phyloP scores from a whole-genome alignment of 2,113 vertebrate species.

The Picathartes gymnocephalus region DNA sequence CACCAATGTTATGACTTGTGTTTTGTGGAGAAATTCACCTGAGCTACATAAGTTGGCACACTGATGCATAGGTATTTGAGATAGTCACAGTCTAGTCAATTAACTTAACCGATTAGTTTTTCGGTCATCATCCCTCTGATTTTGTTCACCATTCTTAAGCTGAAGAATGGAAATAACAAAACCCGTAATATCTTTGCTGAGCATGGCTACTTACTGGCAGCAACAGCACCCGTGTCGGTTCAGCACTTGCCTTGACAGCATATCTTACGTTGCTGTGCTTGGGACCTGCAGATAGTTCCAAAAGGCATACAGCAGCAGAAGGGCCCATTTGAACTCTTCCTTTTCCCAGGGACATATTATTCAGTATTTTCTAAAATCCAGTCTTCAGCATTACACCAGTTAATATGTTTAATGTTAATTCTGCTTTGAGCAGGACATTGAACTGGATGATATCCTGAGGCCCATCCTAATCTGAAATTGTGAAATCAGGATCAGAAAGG shows the following conservation, averaged over 20 bases:
- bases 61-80: not conserved
- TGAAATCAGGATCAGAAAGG: not conserved
- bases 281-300: not conserved
- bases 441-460: not conserved
- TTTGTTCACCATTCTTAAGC: not conserved
- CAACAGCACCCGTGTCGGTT: rapidly evolving
- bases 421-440: not conserved
- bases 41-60: not conserved
- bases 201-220: not conserved
- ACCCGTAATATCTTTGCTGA: not conserved
- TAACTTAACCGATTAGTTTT: not conserved
- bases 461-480: not conserved
- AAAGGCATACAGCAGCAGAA: not conserved
- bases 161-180: not conserved
- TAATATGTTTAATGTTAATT: not conserved
- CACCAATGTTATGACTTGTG: not conserved
- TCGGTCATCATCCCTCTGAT: not conserved
- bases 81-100: not conserved
- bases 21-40: not conserved
- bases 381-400: not conserved
- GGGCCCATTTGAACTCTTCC: not conserved
- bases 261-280: not conserved
- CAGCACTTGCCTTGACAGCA: not conserved
- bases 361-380: not conserved
- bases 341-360: not conserved